These are phyloP conservation scores for Papilio aristodemus DNA, from an alignment of 1,140 invertebrate genomes.

Conservation along the genomic window DNA sequence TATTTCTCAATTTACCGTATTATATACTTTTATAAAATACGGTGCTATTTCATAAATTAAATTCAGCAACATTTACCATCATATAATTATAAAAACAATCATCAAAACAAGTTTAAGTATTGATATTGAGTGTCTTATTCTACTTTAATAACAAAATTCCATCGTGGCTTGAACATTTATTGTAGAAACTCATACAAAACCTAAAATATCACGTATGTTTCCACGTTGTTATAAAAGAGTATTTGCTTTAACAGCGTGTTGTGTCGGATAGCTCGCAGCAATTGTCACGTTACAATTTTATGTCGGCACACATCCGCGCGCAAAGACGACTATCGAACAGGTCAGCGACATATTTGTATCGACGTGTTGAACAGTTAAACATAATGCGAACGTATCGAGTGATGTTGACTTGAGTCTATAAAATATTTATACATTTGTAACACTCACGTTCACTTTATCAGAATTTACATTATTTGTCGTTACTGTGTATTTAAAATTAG, in stretches of 20 bases:
- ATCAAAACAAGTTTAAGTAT: no score
- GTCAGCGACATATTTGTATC: background rate
- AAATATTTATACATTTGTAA: background rate
- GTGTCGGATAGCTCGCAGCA: background rate
- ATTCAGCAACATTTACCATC: no score
- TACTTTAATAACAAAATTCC: background rate
- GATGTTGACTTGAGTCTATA: background rate
- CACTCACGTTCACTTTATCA: no score
- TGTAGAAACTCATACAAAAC: background rate
- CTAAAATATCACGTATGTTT: background rate
- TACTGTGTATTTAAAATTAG: no score
- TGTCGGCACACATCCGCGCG: background rate
- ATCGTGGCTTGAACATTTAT: background rate
- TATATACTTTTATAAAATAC: no score
- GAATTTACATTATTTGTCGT: no score
- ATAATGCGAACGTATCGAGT: background rate
- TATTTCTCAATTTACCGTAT: no score
- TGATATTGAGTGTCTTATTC: no score
- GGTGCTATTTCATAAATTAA: no score
- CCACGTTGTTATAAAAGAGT: slow-evolving; percentile 9
- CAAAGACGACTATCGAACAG: slow-evolving; percentile 17
- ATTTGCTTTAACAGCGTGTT: slow-evolving; percentile 2
- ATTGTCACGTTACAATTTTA: slow-evolving; percentile 18
- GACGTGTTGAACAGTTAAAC: background rate
- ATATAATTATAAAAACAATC: no score